A percentile compares a stretch with the other conserved stretches of the same genome.
phyloP scores from a whole-genome alignment of 1,140 invertebrate genomes.

The Linepithema humile region DNA sequence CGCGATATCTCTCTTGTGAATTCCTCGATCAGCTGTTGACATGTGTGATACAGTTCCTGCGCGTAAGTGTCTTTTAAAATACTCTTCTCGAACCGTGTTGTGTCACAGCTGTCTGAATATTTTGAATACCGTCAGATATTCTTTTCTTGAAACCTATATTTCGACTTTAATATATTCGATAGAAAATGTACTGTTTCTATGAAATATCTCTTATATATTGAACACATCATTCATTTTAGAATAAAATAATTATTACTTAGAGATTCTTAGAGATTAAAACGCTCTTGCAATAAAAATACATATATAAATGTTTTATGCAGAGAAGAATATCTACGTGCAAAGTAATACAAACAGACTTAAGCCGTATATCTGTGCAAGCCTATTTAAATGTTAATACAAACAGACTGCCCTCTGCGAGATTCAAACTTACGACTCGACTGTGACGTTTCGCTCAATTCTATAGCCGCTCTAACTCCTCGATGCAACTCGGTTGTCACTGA shows the following conservation, averaged over 20 bases:
- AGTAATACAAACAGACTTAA: neutral
- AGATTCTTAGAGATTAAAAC: too few species aligned
- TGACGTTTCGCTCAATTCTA: constrained; percentile 15
- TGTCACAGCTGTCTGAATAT: constrained; percentile 51
- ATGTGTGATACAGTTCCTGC: constrained; percentile 35
- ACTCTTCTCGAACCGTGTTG: constrained; percentile 3
- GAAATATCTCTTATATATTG: neutral
- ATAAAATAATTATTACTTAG: too few species aligned
- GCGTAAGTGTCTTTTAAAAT: constrained; percentile 52
- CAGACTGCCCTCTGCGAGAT: neutral
- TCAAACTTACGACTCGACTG: constrained; percentile 43
- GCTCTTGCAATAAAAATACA: too few species aligned
- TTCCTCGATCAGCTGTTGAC: constrained; percentile 32
- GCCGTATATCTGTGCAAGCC: neutral
- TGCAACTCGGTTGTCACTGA: constrained; percentile 28
- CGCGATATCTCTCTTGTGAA: constrained; percentile 1
- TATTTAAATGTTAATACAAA: constrained; percentile 7
- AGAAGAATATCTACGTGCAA: neutral
- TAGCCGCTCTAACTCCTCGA: constrained; percentile 24
- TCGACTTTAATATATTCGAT: constrained; percentile 18
- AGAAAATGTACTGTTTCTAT: neutral
- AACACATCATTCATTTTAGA: too few species aligned
- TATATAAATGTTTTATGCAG: too few species aligned
- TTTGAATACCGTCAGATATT: constrained; percentile 12
- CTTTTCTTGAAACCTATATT: neutral